These are phyloP conservation scores for Enteromius fasciolatus DNA, from an alignment of 2,797 vertebrate genomes.

Conservation along the genomic window DNA sequence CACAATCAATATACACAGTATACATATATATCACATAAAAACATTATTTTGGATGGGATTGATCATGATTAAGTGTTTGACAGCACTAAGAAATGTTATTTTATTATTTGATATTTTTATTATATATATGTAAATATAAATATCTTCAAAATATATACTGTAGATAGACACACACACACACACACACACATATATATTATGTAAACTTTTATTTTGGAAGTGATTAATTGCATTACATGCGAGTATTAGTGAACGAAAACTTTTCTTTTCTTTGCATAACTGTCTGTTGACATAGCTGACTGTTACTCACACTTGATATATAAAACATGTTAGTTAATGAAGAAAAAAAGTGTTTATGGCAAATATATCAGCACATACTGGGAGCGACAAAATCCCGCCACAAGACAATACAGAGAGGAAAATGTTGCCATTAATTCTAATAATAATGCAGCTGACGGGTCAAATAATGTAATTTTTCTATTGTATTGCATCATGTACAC, in stretches of 20 bases:
- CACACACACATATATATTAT: no score
- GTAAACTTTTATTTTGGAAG: no score
- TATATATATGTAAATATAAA: no score
- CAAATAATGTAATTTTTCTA: constrained; percentile 50
- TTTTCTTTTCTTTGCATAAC: background rate
- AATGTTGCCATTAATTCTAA: constrained; percentile 64
- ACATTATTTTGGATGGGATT: no score
- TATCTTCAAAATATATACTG: no score
- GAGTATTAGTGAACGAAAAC: background rate
- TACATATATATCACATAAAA: no score
- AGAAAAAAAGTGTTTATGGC: constrained; percentile 11
- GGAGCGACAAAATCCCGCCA: constrained; percentile 58
- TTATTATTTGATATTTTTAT: no score
- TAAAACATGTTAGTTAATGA: background rate
- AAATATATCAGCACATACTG: constrained; percentile 64
- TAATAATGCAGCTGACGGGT: constrained; percentile 48
- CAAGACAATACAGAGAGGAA: constrained; percentile 56
- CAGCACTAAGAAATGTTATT: no score
- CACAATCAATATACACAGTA: no score
- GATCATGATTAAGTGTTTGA: no score
- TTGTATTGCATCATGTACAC: constrained; percentile 39
- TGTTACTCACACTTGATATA: background rate
- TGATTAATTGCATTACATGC: background rate
- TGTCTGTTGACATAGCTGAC: no score
- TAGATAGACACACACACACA: no score